Percentiles rank a stretch among this genome's conserved stretches.
Conservation (phyloP, 1,140 invertebrate species). For the Pseudobourletiella spinata region DNA sequence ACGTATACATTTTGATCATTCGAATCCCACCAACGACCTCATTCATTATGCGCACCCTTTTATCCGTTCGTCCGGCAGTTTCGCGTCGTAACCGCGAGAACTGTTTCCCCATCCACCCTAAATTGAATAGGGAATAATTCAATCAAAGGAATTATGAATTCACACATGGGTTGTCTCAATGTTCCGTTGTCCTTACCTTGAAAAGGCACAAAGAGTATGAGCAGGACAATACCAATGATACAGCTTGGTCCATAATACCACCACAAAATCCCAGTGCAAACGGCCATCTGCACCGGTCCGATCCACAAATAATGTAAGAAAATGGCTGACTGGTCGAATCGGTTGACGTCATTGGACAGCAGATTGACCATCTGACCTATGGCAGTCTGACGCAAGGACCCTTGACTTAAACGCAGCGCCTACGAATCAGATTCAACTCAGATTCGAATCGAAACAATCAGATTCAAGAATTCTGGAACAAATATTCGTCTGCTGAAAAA, state of each 20-base stretch:
- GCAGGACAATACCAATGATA: conserved; percentile 43
- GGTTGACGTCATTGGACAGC: conserved; percentile 50
- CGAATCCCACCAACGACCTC: conserved; percentile 49
- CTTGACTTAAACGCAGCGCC: conserved; percentile 36
- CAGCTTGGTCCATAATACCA: conserved; percentile 43
- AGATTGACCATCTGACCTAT: conserved; percentile 53
- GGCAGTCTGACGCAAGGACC: conserved; percentile 46
- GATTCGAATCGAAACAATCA: no score
- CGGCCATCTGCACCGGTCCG: conserved; percentile 46
- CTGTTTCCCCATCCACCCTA: conserved; percentile 42
- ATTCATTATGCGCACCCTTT: conserved; percentile 43
- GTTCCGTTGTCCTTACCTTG: no score
- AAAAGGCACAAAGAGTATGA: conserved; percentile 37
- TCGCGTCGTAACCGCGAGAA: conserved; percentile 39
- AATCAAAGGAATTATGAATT: neutral
- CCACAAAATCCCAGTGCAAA: conserved; percentile 44
- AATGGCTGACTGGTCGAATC: conserved; percentile 42
- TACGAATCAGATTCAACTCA: no score
- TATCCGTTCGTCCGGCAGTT: conserved; percentile 44
- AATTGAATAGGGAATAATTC: conserved; percentile 6
- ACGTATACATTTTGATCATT: conserved; percentile 51
- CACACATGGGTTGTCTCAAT: no score
- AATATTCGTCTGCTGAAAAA: no score
- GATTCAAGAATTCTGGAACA: no score
- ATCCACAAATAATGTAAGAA: conserved; percentile 48